Base-by-base conservation (phyloP, 37 sponge, comb jelly and placozoan species). In the Dysidea cf. avara region DNA sequence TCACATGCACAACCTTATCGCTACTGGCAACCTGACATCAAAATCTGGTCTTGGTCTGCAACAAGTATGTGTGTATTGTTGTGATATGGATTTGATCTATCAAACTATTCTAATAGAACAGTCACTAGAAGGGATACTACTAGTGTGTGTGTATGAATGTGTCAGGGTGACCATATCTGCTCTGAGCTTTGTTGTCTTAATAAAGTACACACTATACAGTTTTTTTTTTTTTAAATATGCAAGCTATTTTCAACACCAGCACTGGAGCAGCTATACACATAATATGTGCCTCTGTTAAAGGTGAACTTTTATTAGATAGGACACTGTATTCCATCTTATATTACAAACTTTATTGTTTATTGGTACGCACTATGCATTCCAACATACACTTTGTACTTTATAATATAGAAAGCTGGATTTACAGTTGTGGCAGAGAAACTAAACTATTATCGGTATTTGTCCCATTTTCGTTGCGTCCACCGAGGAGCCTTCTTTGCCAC, bases 381-480 rank as follows among this genome's bases (percentile, higher is more conserved):
- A n/a, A n/a, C n/a, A n/a, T n/a, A 43, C 46, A 43, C 46, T 43
- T n/a, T 43, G 46, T 43, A 43, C 5, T 43, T 5, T 43, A 43
- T 12, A 43, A 43, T 62, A 14, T n/a, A 93, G 94, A 34, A 65
- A 25, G 49, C 87, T 68, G 99, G 99, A 0, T 89, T 94, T 67
- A 86, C 93, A 60, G 76, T 98, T 0, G 90, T 94, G 36, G 99
- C 95, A n/a, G 99, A 98, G 28, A 91, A 91, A 65, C 74, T 98
- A 36, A 98, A 98, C 83, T 94, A 87, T 52, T 88, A 81, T 52
- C 87, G 99, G 30, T 98, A 88, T 64, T 75, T 98, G 39, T 94
- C 95, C 36, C 99, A 98, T 71, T 98, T 98, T 47, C 76, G 99
- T 13, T 83, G 90, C 65, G 90, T 98, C 12, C 99, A 98, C 66